These are phyloP conservation scores for Heliconius melpomene DNA, from an alignment of 1,140 invertebrate species.

Conservation along the genomic window DNA sequence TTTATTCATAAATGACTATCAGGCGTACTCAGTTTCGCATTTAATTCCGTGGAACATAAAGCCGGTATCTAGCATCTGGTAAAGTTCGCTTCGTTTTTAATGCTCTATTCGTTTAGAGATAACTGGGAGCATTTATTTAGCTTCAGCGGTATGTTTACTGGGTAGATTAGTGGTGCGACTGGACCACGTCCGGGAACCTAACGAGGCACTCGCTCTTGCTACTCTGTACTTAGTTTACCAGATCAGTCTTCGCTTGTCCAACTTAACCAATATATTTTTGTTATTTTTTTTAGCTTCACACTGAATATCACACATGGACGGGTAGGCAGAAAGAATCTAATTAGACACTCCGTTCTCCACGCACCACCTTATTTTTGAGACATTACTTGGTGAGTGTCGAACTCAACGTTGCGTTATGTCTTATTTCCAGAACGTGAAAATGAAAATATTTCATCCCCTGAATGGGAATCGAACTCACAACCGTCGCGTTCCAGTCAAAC, in stretches of 20 bases:
- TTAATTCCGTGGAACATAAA: not conserved
- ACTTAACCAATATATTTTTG: not conserved
- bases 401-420: no score
- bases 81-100: constrained; percentile 30
- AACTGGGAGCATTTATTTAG: constrained; percentile 27
- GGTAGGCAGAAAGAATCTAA: no score
- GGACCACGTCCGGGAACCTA: constrained; percentile 23
- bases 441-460: no score
- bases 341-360: no score
- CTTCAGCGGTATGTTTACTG: constrained; percentile 32
- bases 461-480: no score
- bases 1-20: not conserved
- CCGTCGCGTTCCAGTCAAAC: no score
- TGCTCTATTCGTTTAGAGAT: constrained; percentile 28
- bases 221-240: not conserved
- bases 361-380: no score
- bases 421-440: no score
- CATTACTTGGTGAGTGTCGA: no score
- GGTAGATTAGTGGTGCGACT: constrained; percentile 25
- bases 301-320: no score
- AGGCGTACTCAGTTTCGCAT: not conserved
- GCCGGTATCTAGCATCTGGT: constrained; percentile 14
- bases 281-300: no score
- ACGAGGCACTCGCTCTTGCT: constrained; percentile 25
- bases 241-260: not conserved